phyloP scores from a whole-genome alignment of 2,797 vertebrate genomes.

The Amblyopsis hoosieri region DNA sequence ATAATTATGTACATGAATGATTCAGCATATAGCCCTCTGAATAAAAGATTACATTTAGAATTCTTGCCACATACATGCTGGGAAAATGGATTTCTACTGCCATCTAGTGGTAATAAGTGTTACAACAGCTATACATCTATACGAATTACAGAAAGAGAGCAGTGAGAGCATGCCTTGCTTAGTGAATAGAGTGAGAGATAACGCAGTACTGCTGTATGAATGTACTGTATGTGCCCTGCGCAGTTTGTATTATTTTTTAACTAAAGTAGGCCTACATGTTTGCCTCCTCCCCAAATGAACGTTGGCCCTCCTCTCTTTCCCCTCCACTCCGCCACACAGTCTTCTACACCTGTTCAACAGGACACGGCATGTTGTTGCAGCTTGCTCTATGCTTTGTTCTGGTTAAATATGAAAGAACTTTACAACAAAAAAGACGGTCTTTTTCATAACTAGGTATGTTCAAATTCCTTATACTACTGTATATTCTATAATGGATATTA shows the following conservation, averaged over 20 bases:
- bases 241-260: conserved; percentile 4
- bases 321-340: conserved; percentile 51
- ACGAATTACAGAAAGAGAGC: neutral
- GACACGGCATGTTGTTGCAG: conserved; percentile 37
- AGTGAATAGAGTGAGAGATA: conserved; percentile 6
- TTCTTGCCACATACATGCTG: neutral
- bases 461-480: neutral
- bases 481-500: too few relatives aligned
- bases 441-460: conserved; percentile 45
- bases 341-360: conserved; percentile 63
- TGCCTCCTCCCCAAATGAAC: conserved; percentile 23
- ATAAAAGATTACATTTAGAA: neutral
- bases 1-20: too few relatives aligned
- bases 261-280: conserved; percentile 3
- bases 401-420: conserved; percentile 14
- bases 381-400: conserved; percentile 8
- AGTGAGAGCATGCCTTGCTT: neutral
- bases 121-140: neutral
- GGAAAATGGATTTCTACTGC: neutral
- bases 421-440: neutral
- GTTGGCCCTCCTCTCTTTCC: conserved; percentile 29
- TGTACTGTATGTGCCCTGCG: conserved; percentile 20
- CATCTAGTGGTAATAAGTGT: neutral
- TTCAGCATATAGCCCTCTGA: neutral
- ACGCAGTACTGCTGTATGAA: conserved; percentile 3